Conservation (phyloP, 2,113 vertebrate genomes). For the Amazona vittata region DNA sequence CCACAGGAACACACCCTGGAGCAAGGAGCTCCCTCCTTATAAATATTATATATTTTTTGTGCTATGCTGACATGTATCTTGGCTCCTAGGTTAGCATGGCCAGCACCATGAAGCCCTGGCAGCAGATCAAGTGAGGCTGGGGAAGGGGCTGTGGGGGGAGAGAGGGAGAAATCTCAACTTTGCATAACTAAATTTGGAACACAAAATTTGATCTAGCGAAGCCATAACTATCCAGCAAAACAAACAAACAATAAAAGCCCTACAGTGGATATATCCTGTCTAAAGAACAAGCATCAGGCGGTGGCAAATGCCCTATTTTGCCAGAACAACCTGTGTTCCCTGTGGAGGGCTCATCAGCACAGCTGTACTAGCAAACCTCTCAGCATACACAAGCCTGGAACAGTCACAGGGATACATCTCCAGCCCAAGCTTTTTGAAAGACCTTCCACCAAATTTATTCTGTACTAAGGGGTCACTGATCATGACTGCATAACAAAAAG, state of each 20-base stretch:
- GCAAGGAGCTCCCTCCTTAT: background rate
- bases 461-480: background rate
- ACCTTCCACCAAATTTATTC: background rate
- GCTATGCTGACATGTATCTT: background rate
- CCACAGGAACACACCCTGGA: background rate
- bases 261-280: background rate
- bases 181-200: background rate
- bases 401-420: background rate
- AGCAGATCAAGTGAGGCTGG: accelerated
- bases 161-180: background rate
- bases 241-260: background rate
- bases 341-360: background rate
- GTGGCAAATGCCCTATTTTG: background rate
- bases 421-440: background rate
- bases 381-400: background rate
- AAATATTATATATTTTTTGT: background rate
- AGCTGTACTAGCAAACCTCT: background rate
- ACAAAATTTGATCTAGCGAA: background rate
- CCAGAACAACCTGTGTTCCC: background rate
- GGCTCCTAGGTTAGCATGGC: background rate
- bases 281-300: background rate
- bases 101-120: background rate
- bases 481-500: background rate
- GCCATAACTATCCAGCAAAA: background rate
- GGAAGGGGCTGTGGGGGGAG: background rate